Base-by-base conservation (phyloP, 2,797 vertebrate genomes). In the Semotilus atromaculatus region DNA sequence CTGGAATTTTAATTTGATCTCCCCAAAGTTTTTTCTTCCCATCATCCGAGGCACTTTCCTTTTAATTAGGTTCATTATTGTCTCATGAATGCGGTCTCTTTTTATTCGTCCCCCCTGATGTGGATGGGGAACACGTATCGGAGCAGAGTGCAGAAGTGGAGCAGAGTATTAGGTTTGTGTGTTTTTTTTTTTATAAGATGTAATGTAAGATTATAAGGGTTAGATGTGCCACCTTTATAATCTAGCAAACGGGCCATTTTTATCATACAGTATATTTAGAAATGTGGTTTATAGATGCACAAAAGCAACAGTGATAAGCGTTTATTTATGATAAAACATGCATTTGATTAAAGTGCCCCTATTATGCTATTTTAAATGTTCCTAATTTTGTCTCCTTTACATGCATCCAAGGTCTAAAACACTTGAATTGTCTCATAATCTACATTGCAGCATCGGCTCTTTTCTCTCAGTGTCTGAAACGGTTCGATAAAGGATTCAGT, bases 61-160 rank as follows among this genome's bases (percentile, higher is more conserved):
- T 89, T 79, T 90, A 86, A 86, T 88, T 86, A 88, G 83, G 67
- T 66, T 81, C 73, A 83, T 86, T 88, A 84, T 86, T 82, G 75
- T 77, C 40, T 85, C 76, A 75, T 81, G 71, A 66, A 38, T 53
- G 36, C 58, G 38, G 76, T 34, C 18, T 79, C 55, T 74, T 43
- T 79, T 82, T 82, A 75, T 67, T 83, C 36, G 43, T 83, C 83
- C 40, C 43, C 19, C 26, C 45, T 74, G 68, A 66, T 86, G 62
- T 26, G 67, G 23, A 77, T 23, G n/a, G 29, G 43, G 53, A 68
- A 68, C 55, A 74, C 60, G 60, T 64, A 31, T 29, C 26, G 14
- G 58, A 48, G 43, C 9, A 9, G 21, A 48, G 71, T 18, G 31
- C 48, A 53, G 71, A 34, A 38, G 14, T 51, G 45, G 31, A 64